Evolutionary conservation across 2,797 vertebrate species (phyloP), one percentile per base, ranked within the genome.

Genomic region (Tolypeutes matacus): DNA sequence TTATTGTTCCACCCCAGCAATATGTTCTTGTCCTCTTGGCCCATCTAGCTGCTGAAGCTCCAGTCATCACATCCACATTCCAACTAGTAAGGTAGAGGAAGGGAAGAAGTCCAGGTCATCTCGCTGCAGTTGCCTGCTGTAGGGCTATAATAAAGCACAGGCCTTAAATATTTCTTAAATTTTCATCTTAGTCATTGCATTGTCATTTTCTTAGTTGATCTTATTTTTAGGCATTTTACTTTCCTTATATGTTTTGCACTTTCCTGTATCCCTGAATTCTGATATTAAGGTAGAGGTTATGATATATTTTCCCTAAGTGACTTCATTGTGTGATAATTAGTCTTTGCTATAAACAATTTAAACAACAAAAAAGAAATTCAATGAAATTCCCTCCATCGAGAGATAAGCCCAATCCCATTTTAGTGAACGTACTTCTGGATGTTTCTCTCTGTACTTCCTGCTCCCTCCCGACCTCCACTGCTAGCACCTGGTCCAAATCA

Each of bases 41-140:
- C 13, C 29, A 17, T 14, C 20, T 75, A 14, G 62, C 80, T 95
- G 86, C 86, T 34, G 56, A 70, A 85, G 73, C 13, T 56, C 62
- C 51, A 34, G 21, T 56, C 87, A 89, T 89, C 64, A 76, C 51
- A 77, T 31, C 72, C 13, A 31, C 51, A 64, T 80, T 70, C 75
- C 64, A 91, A 3, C 18, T 75, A 53, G 23, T 92, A 72, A 78
- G 90, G 67, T 64, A 77, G 83, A 84, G 60, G 56, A 46, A 91
- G 46, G 31, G 25, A 60, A 85, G 65, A 69, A 81, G n/a, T 46
- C 84, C 27, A 62, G 78, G 14, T 64, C 11, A 29, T 56, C 76
- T 82, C 42, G 2, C 25, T 65, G 25, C 67, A 78, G 83, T 11
- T 34, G 25, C 34, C 3, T 20, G 72, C 67, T 64, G 9, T 21